Evolutionary conservation across 1,140 invertebrate genomes (phyloP), one percentile per base, ranked within the genome.

Genomic region (Cotesia chilonis): DNA sequence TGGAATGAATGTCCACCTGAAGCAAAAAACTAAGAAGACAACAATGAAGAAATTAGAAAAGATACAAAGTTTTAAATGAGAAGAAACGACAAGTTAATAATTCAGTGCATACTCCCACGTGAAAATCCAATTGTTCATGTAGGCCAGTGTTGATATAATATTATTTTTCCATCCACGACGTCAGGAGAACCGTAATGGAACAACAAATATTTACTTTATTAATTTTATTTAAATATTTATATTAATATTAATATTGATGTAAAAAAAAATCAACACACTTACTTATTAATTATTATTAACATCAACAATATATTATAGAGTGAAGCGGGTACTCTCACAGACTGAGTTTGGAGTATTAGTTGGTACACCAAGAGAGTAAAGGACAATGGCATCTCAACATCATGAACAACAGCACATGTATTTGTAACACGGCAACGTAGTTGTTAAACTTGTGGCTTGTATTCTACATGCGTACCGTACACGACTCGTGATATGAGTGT

Each of bases 321-420:
- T 55, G 54, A 20, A 12, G 54, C 54, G 57, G 6, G 14, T 6
- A 28, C 28, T 35, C 17, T 12, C 17, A 12, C 28, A 3, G 17
- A 60, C 9, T 47, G 6, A 60, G 17, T 35, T 35, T 28, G 17
- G 28, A 20, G 17, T 28, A 28, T 17, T 60, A 60, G 54, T 60
- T 28, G 17, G 41, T 47, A 47, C 41, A 47, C 41, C 41, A 10
- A 47, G 41, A 47, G 41, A 47, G 41, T 61, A 12, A 64, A 64
- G 61, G 61, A 64, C 61, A 64, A 64, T 64, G 61, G 61, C 61
- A 64, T 64, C 12, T 64, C 57, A 47, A 47, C 41, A 47, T 47
- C 10, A 60, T 12, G 7, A 9, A 10, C 12, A 35, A 60, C 28
- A 20, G 14, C 17, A 35, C 28, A 60, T 57, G n/a, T 57, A 57